These are phyloP conservation scores for Schizopygopsis malacanthus DNA, from an alignment of 2,797 vertebrate genomes.

Conservation along the genomic window DNA sequence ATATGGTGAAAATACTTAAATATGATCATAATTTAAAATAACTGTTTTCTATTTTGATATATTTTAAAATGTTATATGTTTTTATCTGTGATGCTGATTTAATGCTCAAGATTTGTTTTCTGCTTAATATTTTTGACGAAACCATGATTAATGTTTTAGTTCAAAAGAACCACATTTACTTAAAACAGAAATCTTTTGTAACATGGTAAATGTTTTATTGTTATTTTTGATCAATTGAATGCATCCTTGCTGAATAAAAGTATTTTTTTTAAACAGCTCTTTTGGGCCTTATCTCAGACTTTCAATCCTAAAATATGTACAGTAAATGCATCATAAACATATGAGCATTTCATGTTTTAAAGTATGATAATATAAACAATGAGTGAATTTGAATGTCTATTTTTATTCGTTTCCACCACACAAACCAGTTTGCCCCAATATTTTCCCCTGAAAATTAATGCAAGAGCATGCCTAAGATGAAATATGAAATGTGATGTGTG, in stretches of 20 bases:
- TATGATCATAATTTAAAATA: not conserved
- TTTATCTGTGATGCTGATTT: not conserved
- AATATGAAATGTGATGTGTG: not conserved
- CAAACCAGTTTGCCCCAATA: not conserved
- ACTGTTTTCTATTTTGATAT: not conserved
- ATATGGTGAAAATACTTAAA: not conserved
- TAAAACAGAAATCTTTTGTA: not conserved
- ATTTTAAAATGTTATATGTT: not conserved
- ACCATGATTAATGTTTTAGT: not conserved
- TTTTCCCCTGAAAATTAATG: not conserved
- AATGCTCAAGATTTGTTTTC: not conserved
- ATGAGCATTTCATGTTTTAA: not conserved
- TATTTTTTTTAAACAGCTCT: not conserved
- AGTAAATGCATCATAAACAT: not conserved
- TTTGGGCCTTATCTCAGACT: not conserved
- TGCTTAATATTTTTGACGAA: not conserved
- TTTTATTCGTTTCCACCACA: not conserved
- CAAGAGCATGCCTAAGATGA: not conserved
- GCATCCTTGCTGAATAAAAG: not conserved
- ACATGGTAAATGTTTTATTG: not conserved
- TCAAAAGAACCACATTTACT: not conserved
- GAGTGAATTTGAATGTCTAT: not conserved
- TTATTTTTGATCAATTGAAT: not conserved
- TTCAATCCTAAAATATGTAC: not conserved
- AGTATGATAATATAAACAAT: not conserved